phyloP scores from a whole-genome alignment of 1,140 invertebrate genomes.

The Heliconius eleuchia region DNA sequence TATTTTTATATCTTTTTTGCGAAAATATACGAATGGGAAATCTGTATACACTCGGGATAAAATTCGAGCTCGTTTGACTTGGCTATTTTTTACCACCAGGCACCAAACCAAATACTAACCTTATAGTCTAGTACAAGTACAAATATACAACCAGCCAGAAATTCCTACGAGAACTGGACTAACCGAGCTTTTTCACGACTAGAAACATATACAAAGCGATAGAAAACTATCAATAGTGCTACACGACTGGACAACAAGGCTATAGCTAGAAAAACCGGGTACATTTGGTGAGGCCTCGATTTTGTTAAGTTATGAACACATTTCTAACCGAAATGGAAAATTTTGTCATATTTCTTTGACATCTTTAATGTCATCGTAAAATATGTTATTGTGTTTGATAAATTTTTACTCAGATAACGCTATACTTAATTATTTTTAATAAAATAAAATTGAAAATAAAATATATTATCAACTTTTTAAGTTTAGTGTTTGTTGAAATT shows the following conservation, averaged over 20 bases:
- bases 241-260: neutral
- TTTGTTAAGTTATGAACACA: slow-evolving; percentile 29
- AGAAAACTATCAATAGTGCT: neutral
- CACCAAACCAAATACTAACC: no score
- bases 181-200: no score
- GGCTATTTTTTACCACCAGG: no score
- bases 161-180: no score
- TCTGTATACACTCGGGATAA: no score
- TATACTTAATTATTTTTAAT: neutral
- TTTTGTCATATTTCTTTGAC: slow-evolving; percentile 28
- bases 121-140: no score
- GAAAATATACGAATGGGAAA: no score
- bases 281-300: slow-evolving; percentile 25
- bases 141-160: no score
- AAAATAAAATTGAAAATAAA: neutral
- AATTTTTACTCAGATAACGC: neutral
- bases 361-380: slow-evolving; percentile 20
- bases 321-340: slow-evolving; percentile 27
- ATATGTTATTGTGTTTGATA: slow-evolving; percentile 25
- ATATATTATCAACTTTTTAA: no score
- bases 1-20: no score
- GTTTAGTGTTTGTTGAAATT: no score
- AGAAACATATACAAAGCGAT: neutral
- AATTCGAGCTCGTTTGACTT: no score
- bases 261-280: slow-evolving; percentile 21